Percentiles rank a stretch among this genome's conserved stretches.
phyloP scores from a whole-genome alignment of 2,888 invertebrate species.

The Capitulum mitella region DNA sequence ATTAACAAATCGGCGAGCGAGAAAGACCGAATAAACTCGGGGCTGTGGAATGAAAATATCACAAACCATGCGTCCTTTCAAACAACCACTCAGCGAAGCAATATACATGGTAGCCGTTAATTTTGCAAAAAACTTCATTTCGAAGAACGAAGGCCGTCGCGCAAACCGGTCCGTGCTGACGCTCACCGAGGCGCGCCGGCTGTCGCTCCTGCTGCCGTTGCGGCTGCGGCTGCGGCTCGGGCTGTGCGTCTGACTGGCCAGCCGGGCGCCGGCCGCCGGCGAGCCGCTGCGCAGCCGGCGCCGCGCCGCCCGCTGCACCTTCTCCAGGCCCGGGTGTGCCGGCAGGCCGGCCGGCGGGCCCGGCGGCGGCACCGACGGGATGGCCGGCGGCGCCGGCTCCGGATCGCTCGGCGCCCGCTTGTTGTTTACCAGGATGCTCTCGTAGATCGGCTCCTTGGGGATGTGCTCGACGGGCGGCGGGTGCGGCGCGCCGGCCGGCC shows the following conservation, averaged over 20 bases:
- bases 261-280: background rate
- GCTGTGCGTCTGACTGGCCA: background rate
- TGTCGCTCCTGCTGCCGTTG: background rate
- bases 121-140: no score
- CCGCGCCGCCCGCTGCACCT: background rate
- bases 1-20: no score
- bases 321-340: conserved; percentile 18
- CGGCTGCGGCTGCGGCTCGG: background rate
- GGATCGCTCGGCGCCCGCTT: conserved; percentile 8
- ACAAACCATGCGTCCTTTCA: no score
- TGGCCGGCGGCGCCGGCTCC: conserved; percentile 26
- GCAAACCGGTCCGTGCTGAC: no score
- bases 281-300: background rate
- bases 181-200: conserved; percentile 1
- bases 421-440: conserved; percentile 54
- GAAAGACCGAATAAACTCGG: no score
- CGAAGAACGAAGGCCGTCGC: no score
- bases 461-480: background rate
- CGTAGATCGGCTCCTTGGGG: conserved; percentile 62
- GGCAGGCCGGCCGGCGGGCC: conserved; percentile 21
- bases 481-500: conserved; percentile 5
- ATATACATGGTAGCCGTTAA: no score
- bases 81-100: no score
- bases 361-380: conserved; percentile 25
- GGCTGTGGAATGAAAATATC: no score